A percentile compares a stretch with the other conserved stretches of the same genome.
Conservation (phyloP, 2,113 vertebrate genomes). For the Barbus barbus region DNA sequence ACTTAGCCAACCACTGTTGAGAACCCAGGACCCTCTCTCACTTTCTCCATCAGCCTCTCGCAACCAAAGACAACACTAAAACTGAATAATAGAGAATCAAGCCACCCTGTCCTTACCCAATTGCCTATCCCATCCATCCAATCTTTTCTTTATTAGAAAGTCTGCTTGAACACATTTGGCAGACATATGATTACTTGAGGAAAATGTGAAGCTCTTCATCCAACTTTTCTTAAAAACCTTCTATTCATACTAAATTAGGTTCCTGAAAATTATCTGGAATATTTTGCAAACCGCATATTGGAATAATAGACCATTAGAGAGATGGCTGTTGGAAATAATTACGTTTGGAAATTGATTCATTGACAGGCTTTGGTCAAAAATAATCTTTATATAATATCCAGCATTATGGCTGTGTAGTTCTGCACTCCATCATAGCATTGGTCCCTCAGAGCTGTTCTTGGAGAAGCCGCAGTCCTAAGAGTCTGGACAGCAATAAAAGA, state of each 20-base stretch:
- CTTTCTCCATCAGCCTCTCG: neutral
- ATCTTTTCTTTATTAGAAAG: neutral
- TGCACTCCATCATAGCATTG: conserved; percentile 2
- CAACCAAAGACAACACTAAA: neutral
- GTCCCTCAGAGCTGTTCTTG: conserved; percentile 8
- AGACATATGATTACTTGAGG: neutral
- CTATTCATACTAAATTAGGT: neutral
- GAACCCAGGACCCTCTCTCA: neutral
- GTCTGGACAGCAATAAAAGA: conserved; percentile 29
- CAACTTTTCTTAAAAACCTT: conserved; percentile 23
- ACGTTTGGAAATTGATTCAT: neutral
- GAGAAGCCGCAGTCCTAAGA: conserved; percentile 4
- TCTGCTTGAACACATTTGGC: neutral
- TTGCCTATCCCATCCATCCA: neutral
- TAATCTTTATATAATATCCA: too few relatives aligned
- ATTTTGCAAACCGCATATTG: neutral
- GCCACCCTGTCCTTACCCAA: neutral
- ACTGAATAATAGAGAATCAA: neutral
- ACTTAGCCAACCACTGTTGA: conserved; percentile 43
- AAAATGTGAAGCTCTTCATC: neutral
- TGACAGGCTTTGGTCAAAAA: neutral
- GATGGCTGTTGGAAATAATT: neutral
- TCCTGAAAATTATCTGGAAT: neutral
- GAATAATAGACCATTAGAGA: neutral
- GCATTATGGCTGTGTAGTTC: neutral